These are phyloP conservation scores for Chaenogobius annularis DNA, from an alignment of 2,113 vertebrate genomes.

Conservation along the genomic window DNA sequence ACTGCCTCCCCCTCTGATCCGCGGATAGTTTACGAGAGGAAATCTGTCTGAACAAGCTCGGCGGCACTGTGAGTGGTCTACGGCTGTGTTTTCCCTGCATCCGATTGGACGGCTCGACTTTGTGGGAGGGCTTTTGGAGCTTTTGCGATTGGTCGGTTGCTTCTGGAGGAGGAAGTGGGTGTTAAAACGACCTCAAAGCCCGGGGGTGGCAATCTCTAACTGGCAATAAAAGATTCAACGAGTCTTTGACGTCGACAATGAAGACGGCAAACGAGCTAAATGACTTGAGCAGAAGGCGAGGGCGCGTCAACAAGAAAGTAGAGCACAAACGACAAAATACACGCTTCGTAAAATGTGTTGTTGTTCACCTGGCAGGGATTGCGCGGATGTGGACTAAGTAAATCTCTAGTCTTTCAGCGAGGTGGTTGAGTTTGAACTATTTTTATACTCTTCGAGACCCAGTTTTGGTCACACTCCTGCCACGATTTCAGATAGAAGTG, in stretches of 20 bases:
- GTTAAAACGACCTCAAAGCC: conserved; percentile 55
- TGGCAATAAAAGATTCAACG: conserved; percentile 53
- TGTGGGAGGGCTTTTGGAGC: conserved; percentile 31
- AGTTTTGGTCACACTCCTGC: neutral
- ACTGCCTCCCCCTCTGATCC: conserved; percentile 53
- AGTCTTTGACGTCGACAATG: conserved; percentile 50
- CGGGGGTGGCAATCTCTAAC: conserved; percentile 48
- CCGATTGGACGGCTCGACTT: conserved; percentile 11
- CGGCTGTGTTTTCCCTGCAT: conserved; percentile 18
- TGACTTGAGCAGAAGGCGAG: neutral
- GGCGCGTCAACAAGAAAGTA: conserved; percentile 1
- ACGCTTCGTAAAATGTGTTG: neutral
- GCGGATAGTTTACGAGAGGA: conserved; percentile 59
- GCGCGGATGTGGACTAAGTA: neutral
- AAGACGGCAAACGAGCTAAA: conserved; percentile 36
- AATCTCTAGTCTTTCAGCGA: neutral
- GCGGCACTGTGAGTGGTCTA: conserved; percentile 49
- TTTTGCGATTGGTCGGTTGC: conserved; percentile 41
- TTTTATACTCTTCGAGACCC: neutral
- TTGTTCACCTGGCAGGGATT: neutral
- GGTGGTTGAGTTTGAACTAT: neutral
- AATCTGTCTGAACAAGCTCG: conserved; percentile 42
- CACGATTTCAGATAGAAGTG: neutral
- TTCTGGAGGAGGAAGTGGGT: conserved; percentile 39
- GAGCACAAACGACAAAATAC: conserved; percentile 15